Evolutionary conservation across 1,140 invertebrate species (phyloP), one percentile per base, ranked within the genome.

Genomic region (Branchinecta lindahli): DNA sequence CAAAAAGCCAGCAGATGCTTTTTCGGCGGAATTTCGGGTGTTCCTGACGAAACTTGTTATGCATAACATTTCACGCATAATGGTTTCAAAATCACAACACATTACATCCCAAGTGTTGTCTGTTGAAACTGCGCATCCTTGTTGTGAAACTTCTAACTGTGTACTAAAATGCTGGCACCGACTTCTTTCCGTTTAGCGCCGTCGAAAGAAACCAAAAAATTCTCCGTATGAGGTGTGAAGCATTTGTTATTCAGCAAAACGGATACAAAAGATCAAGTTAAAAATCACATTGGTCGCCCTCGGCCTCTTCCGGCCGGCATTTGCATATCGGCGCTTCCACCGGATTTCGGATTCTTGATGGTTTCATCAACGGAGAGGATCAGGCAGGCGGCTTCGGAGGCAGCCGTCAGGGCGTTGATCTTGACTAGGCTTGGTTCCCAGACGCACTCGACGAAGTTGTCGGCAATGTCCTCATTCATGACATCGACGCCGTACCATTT

Each of bases 401-500:
- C 97, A 46, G 96, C 94, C 12, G 89, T 94, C 52, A 99, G 81
- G 1, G 96, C 96, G 79, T 99, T 99, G 45, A 93, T 88, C 81
- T 99, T 99, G 8, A 99, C 90, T 67, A 98, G 81, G 15, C 93
- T 88, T 7, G 97, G 97, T 78, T 99, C 97, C 94, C 96, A 99
- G 46, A 99, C 92, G 78, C 92, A 99, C 8, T 85, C 85, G 33
- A 86, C 87, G 81, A 90, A 92, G 80, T 98, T 99, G 77, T 99
- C 93, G 8, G 88, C 85, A 74, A 99, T 93, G 75, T 94, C 91
- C 80, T 98, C 97, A 73, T 86, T 87, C 71, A 85, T 86, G 44
- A 99, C 91, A 78, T 99, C 94, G 10, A 99, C 94, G 44, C 97
- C 97, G 79, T 84, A 96, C 94, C 95, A 98, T 72, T 85, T 84